These are phyloP conservation scores for Andrena camellia DNA, from an alignment of 2,888 invertebrate genomes.

Conservation along the genomic window DNA sequence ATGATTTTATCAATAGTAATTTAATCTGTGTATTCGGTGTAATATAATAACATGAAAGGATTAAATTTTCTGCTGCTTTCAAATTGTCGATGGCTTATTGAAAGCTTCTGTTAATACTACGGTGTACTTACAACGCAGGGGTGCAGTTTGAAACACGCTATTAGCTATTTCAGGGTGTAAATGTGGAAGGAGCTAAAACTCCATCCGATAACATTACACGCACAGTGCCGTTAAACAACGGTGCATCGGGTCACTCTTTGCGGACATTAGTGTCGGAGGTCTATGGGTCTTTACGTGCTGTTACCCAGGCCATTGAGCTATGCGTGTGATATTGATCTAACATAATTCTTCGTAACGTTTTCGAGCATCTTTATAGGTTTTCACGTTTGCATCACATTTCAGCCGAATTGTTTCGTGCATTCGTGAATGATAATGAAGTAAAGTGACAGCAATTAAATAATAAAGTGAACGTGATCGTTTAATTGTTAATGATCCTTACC, in stretches of 20 bases:
- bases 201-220: conserved; percentile 58
- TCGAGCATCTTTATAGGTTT: neutral
- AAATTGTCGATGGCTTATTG: too few species aligned
- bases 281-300: neutral
- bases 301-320: neutral
- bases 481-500: too few species aligned
- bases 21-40: too few species aligned
- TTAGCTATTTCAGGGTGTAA: neutral
- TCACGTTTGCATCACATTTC: neutral
- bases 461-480: too few species aligned
- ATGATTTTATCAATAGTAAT: too few species aligned
- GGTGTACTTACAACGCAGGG: neutral
- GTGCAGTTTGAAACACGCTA: neutral
- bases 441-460: too few species aligned
- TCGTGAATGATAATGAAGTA: too few species aligned
- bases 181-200: conserved; percentile 33
- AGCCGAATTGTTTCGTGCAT: too few species aligned
- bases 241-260: conserved; percentile 65
- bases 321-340: conserved; percentile 46
- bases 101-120: too few species aligned
- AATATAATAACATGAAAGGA: too few species aligned
- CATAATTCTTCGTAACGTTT: neutral
- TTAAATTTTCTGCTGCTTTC: too few species aligned
- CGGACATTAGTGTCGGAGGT: conserved; percentile 32
- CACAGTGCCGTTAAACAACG: conserved; percentile 76